These are phyloP conservation scores for Synergus japonicus DNA, from an alignment of 2,888 invertebrate species.

Conservation along the genomic window DNA sequence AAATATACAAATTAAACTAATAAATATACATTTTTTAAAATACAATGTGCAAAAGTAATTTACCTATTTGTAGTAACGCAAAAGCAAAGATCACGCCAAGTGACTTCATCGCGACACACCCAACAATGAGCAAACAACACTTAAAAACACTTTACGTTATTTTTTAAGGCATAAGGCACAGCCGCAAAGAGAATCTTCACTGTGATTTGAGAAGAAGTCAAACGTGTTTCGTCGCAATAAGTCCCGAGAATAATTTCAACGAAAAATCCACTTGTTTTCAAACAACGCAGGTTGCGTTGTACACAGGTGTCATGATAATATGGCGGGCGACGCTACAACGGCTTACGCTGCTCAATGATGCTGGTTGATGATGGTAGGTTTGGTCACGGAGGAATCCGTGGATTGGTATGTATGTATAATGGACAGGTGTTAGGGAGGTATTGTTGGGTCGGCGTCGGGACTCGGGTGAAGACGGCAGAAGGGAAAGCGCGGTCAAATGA, in stretches of 20 bases:
- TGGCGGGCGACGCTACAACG: constrained; percentile 7
- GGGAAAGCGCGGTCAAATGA: too few species aligned
- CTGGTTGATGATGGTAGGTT: too few species aligned
- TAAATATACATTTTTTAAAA: background rate
- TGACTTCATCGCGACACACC: constrained; percentile 71
- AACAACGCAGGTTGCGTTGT: constrained; percentile 47
- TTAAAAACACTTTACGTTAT: constrained; percentile 48
- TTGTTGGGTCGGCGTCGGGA: too few species aligned
- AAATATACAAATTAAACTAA: background rate
- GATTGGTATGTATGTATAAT: too few species aligned
- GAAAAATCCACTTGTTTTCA: constrained; percentile 49
- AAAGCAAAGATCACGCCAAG: constrained; percentile 58
- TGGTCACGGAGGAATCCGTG: too few species aligned
- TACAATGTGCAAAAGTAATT: constrained; percentile 31
- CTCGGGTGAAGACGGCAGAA: too few species aligned
- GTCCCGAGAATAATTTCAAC: background rate
- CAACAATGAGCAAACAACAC: constrained; percentile 54
- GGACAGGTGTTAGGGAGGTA: too few species aligned
- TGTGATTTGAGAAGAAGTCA: background rate
- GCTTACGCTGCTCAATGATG: background rate
- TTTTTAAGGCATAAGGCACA: constrained; percentile 44
- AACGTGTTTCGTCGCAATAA: background rate
- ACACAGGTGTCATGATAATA: constrained; percentile 51
- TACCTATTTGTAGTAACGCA: constrained; percentile 65
- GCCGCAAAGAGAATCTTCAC: background rate